Evolutionary conservation across 2,888 invertebrate genomes (phyloP), one percentile per base, ranked within the genome.

Genomic region (Pyrocoelia pectoralis): DNA sequence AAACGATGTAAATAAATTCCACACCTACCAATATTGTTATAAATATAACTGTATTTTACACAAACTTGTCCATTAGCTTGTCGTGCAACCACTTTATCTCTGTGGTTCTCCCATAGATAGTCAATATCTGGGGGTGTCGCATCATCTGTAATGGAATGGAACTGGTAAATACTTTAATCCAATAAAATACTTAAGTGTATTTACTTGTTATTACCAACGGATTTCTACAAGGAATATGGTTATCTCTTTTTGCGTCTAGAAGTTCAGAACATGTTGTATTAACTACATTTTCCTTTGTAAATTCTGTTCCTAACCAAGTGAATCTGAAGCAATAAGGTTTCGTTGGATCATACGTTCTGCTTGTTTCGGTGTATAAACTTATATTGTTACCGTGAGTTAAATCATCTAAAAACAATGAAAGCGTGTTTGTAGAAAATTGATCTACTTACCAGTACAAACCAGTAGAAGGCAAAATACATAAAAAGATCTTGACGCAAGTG

Each of bases 271-370:
- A 81, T 29, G 73, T 75, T 14, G 73, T 75, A 56, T 85, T 85
- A 14, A 86, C 82, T 1, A 80, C 80, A n/a, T 33, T 85, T 38
- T 85, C 81, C 69, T 88, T 87, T 74, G 85, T 84, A 70, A 77
- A 88, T 65, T 84, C 83, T 0, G 88, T 87, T 0, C 90, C 90
- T 1, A 90, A 79, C 90, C 90, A 90, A 0, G 89, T 89, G 74
- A 88, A 89, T 67, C 86, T 84, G 77, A 86, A 89, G 74, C 90
- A 90, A 73, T 84, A 84, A 0, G 82, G 58, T 29, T 56, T 51
- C 0, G 3, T n/a, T 17, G 52, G 17, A 12, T 62, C 62, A 12
- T 53, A 54, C 5, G 12, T 40, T 9, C n/a, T 40, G 13, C 19
- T 46, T 52, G 18, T 4, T 10, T 61, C 50, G 13, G 14, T 14